These are phyloP conservation scores for Bicyclus anynana DNA, from an alignment of 1,140 invertebrate genomes.

Conservation along the genomic window DNA sequence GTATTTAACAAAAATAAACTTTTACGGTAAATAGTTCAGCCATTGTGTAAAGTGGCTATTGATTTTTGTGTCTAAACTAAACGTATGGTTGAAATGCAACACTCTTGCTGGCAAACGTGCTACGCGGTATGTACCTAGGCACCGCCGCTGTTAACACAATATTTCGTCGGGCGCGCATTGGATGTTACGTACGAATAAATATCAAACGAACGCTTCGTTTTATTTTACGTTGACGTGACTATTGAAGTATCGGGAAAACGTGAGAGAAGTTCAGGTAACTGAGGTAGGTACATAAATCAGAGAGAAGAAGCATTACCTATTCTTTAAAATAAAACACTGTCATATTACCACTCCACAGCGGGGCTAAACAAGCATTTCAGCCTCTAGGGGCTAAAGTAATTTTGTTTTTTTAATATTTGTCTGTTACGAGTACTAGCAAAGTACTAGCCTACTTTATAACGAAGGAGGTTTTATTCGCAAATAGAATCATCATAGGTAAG, in stretches of 20 bases:
- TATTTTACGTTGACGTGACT: neutral
- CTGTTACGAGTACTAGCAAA: too few species aligned
- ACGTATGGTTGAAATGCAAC: neutral
- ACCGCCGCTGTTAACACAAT: conserved; percentile 3
- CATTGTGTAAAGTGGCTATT: neutral
- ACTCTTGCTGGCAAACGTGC: neutral
- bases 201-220: neutral
- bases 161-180: conserved; percentile 1
- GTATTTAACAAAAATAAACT: neutral
- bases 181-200: conserved; percentile 2
- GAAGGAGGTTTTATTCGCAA: too few species aligned
- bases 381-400: too few species aligned
- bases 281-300: too few species aligned
- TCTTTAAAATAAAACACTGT: too few species aligned
- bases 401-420: too few species aligned
- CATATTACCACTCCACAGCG: too few species aligned
- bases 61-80: conserved; percentile 8
- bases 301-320: too few species aligned
- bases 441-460: too few species aligned
- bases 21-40: neutral
- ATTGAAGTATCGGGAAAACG: neutral
- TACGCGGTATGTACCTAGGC: neutral
- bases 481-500: too few species aligned
- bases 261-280: too few species aligned
- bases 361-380: too few species aligned